A percentile compares a stretch with the other conserved stretches of the same genome.
Evolutionary conservation across 2,888 invertebrate genomes (phyloP).

Genomic region (Trichacis sp.): DNA sequence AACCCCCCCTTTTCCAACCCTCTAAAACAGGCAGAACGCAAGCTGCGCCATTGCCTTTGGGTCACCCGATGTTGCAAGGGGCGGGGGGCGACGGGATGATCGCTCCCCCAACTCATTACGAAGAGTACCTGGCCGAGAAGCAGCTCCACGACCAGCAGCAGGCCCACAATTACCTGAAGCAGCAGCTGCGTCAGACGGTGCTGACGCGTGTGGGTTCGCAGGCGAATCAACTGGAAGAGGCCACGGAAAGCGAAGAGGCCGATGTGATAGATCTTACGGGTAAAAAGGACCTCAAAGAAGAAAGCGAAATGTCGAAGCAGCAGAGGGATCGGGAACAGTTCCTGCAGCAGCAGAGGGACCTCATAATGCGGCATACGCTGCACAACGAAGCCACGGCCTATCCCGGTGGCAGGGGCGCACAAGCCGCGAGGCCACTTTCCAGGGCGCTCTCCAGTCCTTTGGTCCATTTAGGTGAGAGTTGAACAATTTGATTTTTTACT

Average conservation of each 20-base stretch:
- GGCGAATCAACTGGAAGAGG: slow-evolving; percentile 75
- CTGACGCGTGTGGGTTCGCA: slow-evolving; percentile 79
- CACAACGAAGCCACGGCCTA: slow-evolving; percentile 71
- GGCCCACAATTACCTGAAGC: slow-evolving; percentile 76
- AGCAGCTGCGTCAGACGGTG: slow-evolving; percentile 90
- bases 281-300: slow-evolving; percentile 70
- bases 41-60: slow-evolving; percentile 91
- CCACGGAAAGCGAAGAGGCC: slow-evolving; percentile 67
- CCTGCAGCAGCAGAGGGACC: slow-evolving; percentile 76
- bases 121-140: slow-evolving; percentile 71
- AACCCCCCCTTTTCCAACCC: not conserved
- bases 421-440: slow-evolving; percentile 76
- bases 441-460: slow-evolving; percentile 88
- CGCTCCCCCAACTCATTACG: slow-evolving; percentile 70
- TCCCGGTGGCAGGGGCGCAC: slow-evolving; percentile 58
- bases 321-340: slow-evolving; percentile 74
- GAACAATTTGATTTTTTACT: not conserved
- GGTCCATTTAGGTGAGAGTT: slow-evolving; percentile 75
- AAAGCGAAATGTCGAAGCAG: slow-evolving; percentile 73
- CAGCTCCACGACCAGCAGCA: slow-evolving; percentile 72
- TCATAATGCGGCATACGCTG: slow-evolving; percentile 74
- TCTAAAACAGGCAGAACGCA: slow-evolving; percentile 86
- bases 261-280: slow-evolving; percentile 85
- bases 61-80: slow-evolving; percentile 84
- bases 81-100: slow-evolving; percentile 66